Base-by-base conservation (phyloP, 2,113 vertebrate species). In the Poeciliopsis retropinna region DNA sequence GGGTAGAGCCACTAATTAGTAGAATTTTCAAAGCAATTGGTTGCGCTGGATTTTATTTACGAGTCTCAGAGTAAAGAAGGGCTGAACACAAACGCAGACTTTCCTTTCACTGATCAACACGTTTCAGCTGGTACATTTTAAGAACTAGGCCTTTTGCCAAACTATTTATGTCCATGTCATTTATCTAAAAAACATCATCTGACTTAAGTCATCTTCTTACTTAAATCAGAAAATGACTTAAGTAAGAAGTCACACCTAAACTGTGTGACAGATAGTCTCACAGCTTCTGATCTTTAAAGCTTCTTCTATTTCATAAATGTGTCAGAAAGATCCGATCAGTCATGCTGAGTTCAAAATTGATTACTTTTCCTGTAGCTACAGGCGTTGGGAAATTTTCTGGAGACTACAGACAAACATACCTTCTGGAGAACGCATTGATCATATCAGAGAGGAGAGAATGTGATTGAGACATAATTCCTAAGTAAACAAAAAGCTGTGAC, bases 151-250 rank as follows among this genome's bases (percentile, higher is more conserved):
- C 11, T 51, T 66, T 77, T 78, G 69, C 69, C 85, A 70, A 27
- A 73, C 85, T 91, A 88, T 90, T 89, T 78, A 78, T 22, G 79
- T 79, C 87, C 32, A 39, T 78, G 83, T 72, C 88, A 41, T 15
- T 85, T 84, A 86, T 73, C 78, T 82, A 85, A 82, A 71, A 77
- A 61, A 87, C 74, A 82, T 90, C 88, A 66, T 85, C 7, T 1
- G 7, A 34, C 32, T 32, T 84, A 71, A 77, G 61, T 88, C 72
- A 82, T 90, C 88, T 68, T 87, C 32, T 89, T 88, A 88, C 88
- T 68, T 87, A n/a, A n/a, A n/a, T n/a, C n/a, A n/a, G n/a, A n/a
- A n/a, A n/a, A 29, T 89, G 89, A 88, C 91, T 73, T 70, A 65
- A 61, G 60, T 63, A 80, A 30, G 85, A 73, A 82, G 80, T n/a